Evolutionary conservation across 2,113 vertebrate species (phyloP), one percentile per base, ranked within the genome.

Genomic region (Engystomops pustulosus): DNA sequence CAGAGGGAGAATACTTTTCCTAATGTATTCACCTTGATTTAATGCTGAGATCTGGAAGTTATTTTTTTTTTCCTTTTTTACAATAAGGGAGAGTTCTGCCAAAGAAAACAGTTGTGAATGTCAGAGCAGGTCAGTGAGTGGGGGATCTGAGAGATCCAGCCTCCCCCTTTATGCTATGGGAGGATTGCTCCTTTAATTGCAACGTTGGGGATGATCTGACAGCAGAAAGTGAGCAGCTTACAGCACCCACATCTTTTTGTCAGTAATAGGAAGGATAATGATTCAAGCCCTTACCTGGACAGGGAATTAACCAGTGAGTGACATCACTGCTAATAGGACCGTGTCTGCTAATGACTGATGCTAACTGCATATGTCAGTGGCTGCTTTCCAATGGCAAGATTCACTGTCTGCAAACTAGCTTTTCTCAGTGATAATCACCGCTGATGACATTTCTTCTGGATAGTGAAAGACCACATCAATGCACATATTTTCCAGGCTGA

Each of bases 21-120:
- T 60, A 47, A 85, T 7, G 6, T 36, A 65, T 87, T 89, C 84
- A 89, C 89, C 89, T 90, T 92, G 88, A 92, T 92, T 92, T 92
- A 92, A 88, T 86, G 88, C 90, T 91, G 88, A 88, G 89, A 92
- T 92, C 91, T 87, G 88, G 81, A 90, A 90, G 90, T 92, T 92
- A 90, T 90, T 90, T 91, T 91, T 67, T 65, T 53, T 49, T 55
- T 90, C 44, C 32, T 91, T 90, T 53, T 44, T 90, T 90, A 89
- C 88, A 87, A 79, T 87, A 87, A 87, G 81, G 87, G 87, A 86
- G 87, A 79, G 2, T 68, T 18, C 67, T 92, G 90, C 91, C 91
- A 92, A 92, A 90, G 88, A 91, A 91, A 92, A 89, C 91, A 92
- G 90, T 89, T 90, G 81, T 83, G 58, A 77, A 20, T 76, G 71